phyloP scores from a whole-genome alignment of 2,888 invertebrate species.

The Serrognathus titanus region DNA sequence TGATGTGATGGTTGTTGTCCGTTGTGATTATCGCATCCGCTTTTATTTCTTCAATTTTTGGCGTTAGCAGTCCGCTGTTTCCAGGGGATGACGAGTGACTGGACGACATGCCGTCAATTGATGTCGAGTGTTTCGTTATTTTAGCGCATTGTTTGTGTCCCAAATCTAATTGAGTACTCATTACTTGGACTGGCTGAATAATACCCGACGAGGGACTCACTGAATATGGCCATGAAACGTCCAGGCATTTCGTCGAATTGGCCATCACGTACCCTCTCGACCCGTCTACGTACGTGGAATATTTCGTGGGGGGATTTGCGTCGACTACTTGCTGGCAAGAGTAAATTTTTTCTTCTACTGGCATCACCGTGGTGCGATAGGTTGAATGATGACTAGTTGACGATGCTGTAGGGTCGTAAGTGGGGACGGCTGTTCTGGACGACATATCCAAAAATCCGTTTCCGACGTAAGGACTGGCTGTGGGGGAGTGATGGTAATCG shows the following conservation, averaged over 20 bases:
- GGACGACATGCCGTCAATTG: conserved; percentile 54
- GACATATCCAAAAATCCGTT: conserved; percentile 82
- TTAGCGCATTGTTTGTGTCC: conserved; percentile 39
- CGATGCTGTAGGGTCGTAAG: conserved; percentile 54
- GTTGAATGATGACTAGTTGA: conserved; percentile 48
- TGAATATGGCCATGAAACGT: conserved; percentile 52
- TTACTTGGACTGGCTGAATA: conserved; percentile 50
- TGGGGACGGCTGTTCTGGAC: conserved; percentile 59
- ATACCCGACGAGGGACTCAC: conserved; percentile 51
- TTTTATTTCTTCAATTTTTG: conserved; percentile 61
- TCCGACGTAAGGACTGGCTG: conserved; percentile 64
- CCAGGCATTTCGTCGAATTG: conserved; percentile 49
- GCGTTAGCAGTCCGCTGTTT: conserved; percentile 56
- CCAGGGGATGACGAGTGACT: conserved; percentile 63
- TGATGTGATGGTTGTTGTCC: conserved; percentile 32
- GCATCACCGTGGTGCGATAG: conserved; percentile 44
- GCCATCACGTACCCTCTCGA: conserved; percentile 54
- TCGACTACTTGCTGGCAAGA: conserved; percentile 59
- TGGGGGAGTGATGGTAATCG: conserved; percentile 70
- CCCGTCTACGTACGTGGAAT: conserved; percentile 58
- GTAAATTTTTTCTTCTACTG: conserved; percentile 60
- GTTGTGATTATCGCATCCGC: conserved; percentile 45
- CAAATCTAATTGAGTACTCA: conserved; percentile 38
- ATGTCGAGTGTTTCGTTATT: conserved; percentile 41
- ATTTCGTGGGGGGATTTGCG: conserved; percentile 57